Percentiles rank a stretch among this genome's conserved stretches.
Evolutionary conservation across 2,888 invertebrate genomes (phyloP).

Genomic region (Pachydiplax longipennis): DNA sequence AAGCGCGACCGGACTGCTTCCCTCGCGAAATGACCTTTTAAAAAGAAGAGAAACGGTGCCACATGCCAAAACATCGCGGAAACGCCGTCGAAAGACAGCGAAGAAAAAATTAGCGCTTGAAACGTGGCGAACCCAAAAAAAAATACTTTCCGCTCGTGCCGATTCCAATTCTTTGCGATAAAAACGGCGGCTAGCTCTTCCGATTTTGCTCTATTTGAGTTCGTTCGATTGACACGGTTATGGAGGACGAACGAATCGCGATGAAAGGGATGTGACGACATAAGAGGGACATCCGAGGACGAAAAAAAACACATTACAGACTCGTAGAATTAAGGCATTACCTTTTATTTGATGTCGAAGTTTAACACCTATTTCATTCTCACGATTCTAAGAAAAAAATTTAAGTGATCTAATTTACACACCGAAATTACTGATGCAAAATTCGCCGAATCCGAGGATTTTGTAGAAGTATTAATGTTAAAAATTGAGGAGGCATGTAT

Average conservation of each 20-base stretch:
- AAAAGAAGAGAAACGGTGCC: background rate
- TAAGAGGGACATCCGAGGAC: no score
- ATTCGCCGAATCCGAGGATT: no score
- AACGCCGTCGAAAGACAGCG: background rate
- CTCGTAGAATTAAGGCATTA: no score
- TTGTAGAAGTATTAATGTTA: no score
- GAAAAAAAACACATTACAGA: no score
- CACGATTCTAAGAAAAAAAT: no score
- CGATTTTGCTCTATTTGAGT: constrained; percentile 3
- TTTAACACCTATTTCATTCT: no score
- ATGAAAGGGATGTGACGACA: background rate
- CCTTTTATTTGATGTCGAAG: no score
- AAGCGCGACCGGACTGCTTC: background rate
- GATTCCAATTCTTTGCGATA: background rate
- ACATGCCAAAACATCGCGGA: constrained; percentile 2
- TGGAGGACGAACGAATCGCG: background rate
- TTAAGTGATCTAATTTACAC: no score
- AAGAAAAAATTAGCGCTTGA: background rate
- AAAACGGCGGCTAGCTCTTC: background rate
- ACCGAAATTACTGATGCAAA: no score
- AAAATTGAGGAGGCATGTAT: no score
- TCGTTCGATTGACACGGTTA: constrained; percentile 6
- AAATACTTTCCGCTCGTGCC: constrained; percentile 19
- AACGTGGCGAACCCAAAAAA: background rate
- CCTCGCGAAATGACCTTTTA: background rate